Evolutionary conservation across 2,888 invertebrate genomes (phyloP), one percentile per base, ranked within the genome.

Genomic region (Diogma glabrata): DNA sequence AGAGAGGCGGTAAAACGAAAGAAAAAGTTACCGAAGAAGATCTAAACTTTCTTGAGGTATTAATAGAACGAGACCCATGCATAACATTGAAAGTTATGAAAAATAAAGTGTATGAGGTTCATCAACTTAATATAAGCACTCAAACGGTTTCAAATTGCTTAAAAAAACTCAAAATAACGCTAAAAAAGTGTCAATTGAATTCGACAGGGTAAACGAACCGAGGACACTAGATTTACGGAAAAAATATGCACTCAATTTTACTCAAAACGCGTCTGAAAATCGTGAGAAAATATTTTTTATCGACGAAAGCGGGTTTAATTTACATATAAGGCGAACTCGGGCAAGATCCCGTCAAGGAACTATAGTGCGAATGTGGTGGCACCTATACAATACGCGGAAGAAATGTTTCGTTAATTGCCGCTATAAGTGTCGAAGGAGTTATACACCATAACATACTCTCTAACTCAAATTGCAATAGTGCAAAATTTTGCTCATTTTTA

Each of bases 251-350:
- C 8, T 28, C 4, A 19, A 50, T 4, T 26, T 50, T 43, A 16
- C 28, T 8, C 16, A 28, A 26, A n/a, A n/a, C n/a, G 48, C 52
- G 8, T n/a, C n/a, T n/a, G 9, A 36, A 8, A 10, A n/a, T 22
- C 17, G 16, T 22, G 40, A 50, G 23, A 26, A 43, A 49, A 16
- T 45, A 24, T 19, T 49, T 16, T 52, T 49, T 23, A 36, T 47
- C 4, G 49, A 51, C 17, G 40, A 47, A 40, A 22, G 22, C 12
- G 51, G 40, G 3, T 48, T 51, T 28, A 51, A 48, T 26, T 22
- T 19, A 5, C 51, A 48, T 47, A 17, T 52, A 28, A 28, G 30
- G 8, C 12, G 52, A 43, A 33, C 20, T 17, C 12, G 33, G 6
- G 45, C 49, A 10, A 24, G 52, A 28, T 45, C 49, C 3, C 38